Evolutionary conservation across 30 jellyfish, hydroid and myxozoan species (phyloP), one percentile per base, ranked within the genome.

Genomic region (Pseudorhiza aurosa): DNA sequence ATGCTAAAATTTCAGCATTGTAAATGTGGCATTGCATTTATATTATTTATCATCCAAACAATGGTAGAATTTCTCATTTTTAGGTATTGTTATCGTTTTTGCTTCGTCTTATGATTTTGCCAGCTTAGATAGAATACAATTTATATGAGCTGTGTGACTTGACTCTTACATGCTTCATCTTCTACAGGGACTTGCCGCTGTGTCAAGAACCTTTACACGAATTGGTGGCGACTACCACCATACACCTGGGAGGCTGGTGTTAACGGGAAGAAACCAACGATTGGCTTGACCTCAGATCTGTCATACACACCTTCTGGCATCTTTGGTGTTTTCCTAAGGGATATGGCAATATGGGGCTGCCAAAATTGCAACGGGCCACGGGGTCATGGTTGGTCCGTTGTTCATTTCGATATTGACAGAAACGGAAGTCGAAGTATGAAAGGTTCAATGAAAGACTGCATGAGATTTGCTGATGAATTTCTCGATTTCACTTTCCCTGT

Each of bases 101-200:
- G n/a, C n/a, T n/a, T n/a, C n/a, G n/a, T n/a, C n/a, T n/a, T n/a
- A n/a, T n/a, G n/a, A n/a, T n/a, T n/a, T n/a, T n/a, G n/a, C n/a
- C n/a, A n/a, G n/a, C n/a, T n/a, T n/a, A n/a, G n/a, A n/a, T n/a
- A n/a, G n/a, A n/a, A n/a, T n/a, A n/a, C n/a, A n/a, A n/a, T n/a
- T n/a, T n/a, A n/a, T n/a, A n/a, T n/a, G n/a, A n/a, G n/a, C n/a
- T n/a, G n/a, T n/a, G n/a, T n/a, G n/a, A n/a, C n/a, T n/a, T n/a
- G n/a, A n/a, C n/a, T n/a, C n/a, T n/a, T n/a, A n/a, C n/a, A n/a
- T n/a, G n/a, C n/a, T n/a, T n/a, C n/a, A n/a, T n/a, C n/a, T n/a
- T n/a, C n/a, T 46, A 33, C 51, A 81, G 92, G 57, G 36, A 81
- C 92, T 0, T 81, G 92, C 55, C 84, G 92, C 31, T 81, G 92